Base-by-base conservation (phyloP, 2,888 invertebrate species). In the Meliscaeva auricollis region DNA sequence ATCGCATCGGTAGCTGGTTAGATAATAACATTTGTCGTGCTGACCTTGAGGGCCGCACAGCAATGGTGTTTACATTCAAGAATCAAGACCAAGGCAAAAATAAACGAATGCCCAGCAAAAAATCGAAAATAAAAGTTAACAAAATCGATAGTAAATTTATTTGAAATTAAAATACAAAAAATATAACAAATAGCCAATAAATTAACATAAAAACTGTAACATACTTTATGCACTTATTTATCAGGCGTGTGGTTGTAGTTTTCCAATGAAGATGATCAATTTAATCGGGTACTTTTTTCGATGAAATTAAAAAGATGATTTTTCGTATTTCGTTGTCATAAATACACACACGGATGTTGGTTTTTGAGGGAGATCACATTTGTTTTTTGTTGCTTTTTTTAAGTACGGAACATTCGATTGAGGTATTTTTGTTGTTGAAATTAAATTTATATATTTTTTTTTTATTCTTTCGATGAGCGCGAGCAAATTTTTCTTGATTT, bases 1-100 rank as follows among this genome's bases (percentile, higher is more conserved):
- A 56, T 46, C 11, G 58, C n/a, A n/a, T n/a, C 41, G 30, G 1
- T 11, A n/a, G 46, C 6, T 44, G 64, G 79, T 84, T 84, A 84
- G 83, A 66, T 84, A 83, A 83, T 69, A 70, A 54, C 8, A 13
- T 20, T 44, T 46, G 44, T 26, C 30, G 50, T 20, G 41, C 74
- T 74, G 79, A 84, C 83, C 83, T 84, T 84, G 73, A 54, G 11
- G 26, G 30, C 17, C 35, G 20, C 50, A 17, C 26, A 58, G 20
- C 62, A 68, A 69, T 20, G 20, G 35, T 75, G 26, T 32, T 35
- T 58, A 5, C 2, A 38, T 46, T 46, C 17, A 17, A 44, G 46
- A 17, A 48, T 64, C 69, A 84, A 74, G 74, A 70, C 83, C 83
- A 81, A 70, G 68, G 48, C 83, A 81, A 66, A 68, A 46, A 38